Conservation (phyloP, 2,797 vertebrate genomes). For the Oryzias sinensis region DNA sequence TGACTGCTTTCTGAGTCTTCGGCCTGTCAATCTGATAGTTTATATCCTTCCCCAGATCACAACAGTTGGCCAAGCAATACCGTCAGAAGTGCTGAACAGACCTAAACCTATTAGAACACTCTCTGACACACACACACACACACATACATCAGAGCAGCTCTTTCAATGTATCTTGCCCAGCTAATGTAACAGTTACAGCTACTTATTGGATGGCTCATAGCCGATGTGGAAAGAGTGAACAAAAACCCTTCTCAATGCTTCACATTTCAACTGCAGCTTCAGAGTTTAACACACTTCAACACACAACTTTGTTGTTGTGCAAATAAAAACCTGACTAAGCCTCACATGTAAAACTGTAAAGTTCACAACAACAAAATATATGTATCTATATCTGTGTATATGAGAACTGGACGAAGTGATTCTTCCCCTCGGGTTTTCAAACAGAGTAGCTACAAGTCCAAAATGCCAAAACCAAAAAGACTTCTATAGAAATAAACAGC, state of each 20-base stretch:
- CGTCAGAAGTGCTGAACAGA: conserved; percentile 32
- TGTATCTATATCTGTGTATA: too few species aligned
- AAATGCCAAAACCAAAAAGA: too few species aligned
- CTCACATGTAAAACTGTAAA: too few species aligned
- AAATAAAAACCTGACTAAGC: too few species aligned
- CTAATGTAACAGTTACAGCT: conserved; percentile 73
- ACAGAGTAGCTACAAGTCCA: too few species aligned
- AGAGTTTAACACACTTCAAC: too few species aligned
- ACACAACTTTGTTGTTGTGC: too few species aligned
- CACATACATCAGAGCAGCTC: conserved; percentile 27
- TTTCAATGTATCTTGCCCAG: conserved; percentile 51
- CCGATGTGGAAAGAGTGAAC: conserved; percentile 31
- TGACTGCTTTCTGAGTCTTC: conserved; percentile 17
- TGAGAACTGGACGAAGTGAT: too few species aligned
- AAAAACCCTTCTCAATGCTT: not conserved
- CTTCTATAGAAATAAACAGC: too few species aligned
- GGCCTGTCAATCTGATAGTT: conserved; percentile 37
- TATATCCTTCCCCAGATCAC: conserved; percentile 24
- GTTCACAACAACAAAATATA: too few species aligned
- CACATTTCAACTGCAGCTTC: fast-evolving
- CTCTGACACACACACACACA: not conserved
- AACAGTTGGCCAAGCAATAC: conserved; percentile 47
- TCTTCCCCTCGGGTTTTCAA: too few species aligned
- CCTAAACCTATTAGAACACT: conserved; percentile 33
- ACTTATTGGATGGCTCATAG: conserved; percentile 71